These are phyloP conservation scores for Pseudotriccus pelzelni DNA, from an alignment of 2,797 vertebrate genomes.

Conservation along the genomic window DNA sequence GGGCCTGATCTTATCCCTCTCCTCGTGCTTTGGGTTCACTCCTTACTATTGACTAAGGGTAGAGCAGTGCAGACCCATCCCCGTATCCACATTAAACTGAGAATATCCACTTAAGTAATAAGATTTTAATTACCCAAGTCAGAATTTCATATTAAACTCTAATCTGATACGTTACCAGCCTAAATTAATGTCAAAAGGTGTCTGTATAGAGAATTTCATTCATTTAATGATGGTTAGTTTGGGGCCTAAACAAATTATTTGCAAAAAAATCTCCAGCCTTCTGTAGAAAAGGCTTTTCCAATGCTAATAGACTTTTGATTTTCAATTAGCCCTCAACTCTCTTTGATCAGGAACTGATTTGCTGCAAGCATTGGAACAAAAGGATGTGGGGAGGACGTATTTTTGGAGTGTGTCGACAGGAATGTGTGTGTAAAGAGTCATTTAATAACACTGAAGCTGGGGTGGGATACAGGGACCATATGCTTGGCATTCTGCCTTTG, in stretches of 20 bases:
- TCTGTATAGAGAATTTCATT: slow-evolving; percentile 24
- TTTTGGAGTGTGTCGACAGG: background rate
- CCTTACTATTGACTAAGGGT: background rate
- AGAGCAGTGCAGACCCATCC: background rate
- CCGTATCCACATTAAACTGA: slow-evolving; percentile 27
- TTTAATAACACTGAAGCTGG: background rate
- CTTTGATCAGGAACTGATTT: background rate
- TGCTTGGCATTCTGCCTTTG: background rate
- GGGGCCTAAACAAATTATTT: slow-evolving; percentile 59
- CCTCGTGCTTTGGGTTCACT: background rate
- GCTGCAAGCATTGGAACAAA: background rate
- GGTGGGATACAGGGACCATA: background rate
- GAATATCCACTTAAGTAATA: slow-evolving; percentile 48
- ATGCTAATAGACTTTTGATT: slow-evolving; percentile 40
- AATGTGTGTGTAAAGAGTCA: background rate
- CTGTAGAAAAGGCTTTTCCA: slow-evolving; percentile 19
- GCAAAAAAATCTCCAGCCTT: background rate
- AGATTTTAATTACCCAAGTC: slow-evolving; percentile 60
- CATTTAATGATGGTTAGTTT: slow-evolving; percentile 38
- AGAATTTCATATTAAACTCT: slow-evolving; percentile 58
- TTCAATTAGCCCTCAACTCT: slow-evolving; percentile 22
- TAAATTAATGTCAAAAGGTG: slow-evolving; percentile 63
- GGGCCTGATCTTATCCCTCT: background rate
- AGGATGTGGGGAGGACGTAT: background rate
- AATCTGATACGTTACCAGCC: slow-evolving; percentile 41